Evolutionary conservation across 2,113 vertebrate genomes (phyloP), one percentile per base, ranked within the genome.

Genomic region (Pomatorhinus ruficollis): DNA sequence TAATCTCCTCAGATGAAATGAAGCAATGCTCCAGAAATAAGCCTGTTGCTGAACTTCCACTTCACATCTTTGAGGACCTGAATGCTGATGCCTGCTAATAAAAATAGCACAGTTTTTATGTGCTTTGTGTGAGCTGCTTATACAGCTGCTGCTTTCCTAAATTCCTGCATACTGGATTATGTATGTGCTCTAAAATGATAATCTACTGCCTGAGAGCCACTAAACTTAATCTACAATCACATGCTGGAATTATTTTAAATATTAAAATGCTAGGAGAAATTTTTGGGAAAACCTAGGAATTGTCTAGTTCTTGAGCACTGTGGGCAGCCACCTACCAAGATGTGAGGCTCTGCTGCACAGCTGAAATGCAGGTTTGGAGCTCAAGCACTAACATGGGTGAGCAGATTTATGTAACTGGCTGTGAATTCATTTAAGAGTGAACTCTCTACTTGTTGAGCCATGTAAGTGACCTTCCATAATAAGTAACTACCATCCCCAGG

Each of bases 121-220:
- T 92, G 83, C 95, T 95, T 95, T 96, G 87, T 94, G 79, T 86
- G 95, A 96, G 92, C 93, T 90, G 93, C 95, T 96, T 96, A 94
- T 91, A 52, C 96, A 97, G 95, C 96, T 96, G 95, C 83, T 92
- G 77, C 94, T 91, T 92, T 87, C 45, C 83, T 95, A 64, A 96
- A 95, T 89, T 96, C 94, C 93, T 84, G 74, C 54, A 33, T 64
- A 30, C 61, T 64, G 69, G 81, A 56, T 5, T 18, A 84, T 64
- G 72, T 91, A 56, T 2, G 8, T 75, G 60, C 64, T 78, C 72
- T 78, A 90, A 95, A 95, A 93, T 78, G 15, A 60, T 94, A 84
- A 96, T 96, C 92, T 92, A 19, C 52, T 87, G 78, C 79, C 31
- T 69, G 57, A 87, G 25, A 87, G 44, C 49, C 60, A 33, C 52